phyloP scores from a whole-genome alignment of 2,113 vertebrate species.

The Lycocorax pyrrhopterus region DNA sequence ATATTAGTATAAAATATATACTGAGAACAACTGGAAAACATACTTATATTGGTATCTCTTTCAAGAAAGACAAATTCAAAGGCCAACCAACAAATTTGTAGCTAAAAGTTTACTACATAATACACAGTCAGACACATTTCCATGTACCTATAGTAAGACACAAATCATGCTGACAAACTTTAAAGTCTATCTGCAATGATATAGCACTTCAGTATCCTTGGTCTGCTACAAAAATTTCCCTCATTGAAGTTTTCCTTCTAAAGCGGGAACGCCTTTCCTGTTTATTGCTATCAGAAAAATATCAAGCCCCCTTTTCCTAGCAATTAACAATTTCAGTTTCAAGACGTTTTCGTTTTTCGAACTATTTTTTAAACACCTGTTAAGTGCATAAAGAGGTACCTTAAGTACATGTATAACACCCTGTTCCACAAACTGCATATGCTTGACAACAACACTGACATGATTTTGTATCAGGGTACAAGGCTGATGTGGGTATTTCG shows the following conservation, averaged over 20 bases:
- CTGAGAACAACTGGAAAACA: neutral
- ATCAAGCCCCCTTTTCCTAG: neutral
- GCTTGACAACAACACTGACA: neutral
- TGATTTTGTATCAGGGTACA: neutral
- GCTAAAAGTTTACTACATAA: neutral
- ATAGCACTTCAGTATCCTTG: neutral
- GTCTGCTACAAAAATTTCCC: neutral
- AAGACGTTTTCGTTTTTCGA: neutral
- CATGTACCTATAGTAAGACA: neutral
- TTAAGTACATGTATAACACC: neutral
- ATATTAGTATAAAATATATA: neutral
- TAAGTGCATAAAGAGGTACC: neutral
- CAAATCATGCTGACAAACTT: neutral
- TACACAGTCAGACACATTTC: neutral
- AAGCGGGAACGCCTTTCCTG: neutral
- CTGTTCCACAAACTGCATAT: neutral
- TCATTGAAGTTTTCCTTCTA: neutral
- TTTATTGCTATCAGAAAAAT: neutral
- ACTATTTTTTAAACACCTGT: neutral
- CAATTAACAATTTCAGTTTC: neutral
- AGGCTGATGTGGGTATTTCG: neutral
- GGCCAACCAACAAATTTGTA: neutral
- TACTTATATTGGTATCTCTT: neutral
- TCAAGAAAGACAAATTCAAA: neutral
- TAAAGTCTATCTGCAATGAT: neutral